These are phyloP conservation scores for Lacerta agilis DNA, from an alignment of 2,797 vertebrate species.

Conservation along the genomic window DNA sequence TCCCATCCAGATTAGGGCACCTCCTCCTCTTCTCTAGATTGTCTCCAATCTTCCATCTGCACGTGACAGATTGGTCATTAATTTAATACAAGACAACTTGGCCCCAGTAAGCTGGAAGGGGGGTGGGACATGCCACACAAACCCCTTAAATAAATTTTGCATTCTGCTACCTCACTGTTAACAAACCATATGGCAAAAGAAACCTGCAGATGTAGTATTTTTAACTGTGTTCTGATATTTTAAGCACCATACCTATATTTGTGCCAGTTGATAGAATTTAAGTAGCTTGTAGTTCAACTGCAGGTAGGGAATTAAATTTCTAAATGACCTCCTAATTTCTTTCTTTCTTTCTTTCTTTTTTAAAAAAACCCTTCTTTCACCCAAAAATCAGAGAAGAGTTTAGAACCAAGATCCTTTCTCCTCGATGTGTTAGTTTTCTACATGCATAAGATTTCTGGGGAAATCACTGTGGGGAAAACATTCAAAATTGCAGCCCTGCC, in stretches of 20 bases:
- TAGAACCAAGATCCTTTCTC: background rate
- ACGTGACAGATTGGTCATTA: background rate
- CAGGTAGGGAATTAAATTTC: background rate
- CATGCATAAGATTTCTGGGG: background rate
- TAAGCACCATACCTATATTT: background rate
- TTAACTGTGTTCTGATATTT: background rate
- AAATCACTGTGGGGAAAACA: background rate
- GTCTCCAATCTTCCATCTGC: too few relatives aligned
- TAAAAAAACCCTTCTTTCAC: background rate
- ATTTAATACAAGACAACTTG: background rate
- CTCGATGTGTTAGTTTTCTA: background rate
- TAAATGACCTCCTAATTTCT: background rate
- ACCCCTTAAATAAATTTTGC: background rate
- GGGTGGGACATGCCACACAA: background rate
- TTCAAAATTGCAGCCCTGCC: background rate
- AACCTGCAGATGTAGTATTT: background rate
- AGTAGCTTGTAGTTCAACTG: background rate
- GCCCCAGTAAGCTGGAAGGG: background rate
- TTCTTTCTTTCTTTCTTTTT: background rate
- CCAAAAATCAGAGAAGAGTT: slow-evolving; percentile 1
- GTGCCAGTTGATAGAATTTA: slow-evolving; percentile 7
- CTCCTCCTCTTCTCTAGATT: background rate
- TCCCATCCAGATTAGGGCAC: too few relatives aligned
- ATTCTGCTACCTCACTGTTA: background rate
- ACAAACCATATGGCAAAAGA: slow-evolving; percentile 1